Evolutionary conservation across 2,797 vertebrate genomes (phyloP), one percentile per base, ranked within the genome.

Genomic region (Ctenopoma multispine): DNA sequence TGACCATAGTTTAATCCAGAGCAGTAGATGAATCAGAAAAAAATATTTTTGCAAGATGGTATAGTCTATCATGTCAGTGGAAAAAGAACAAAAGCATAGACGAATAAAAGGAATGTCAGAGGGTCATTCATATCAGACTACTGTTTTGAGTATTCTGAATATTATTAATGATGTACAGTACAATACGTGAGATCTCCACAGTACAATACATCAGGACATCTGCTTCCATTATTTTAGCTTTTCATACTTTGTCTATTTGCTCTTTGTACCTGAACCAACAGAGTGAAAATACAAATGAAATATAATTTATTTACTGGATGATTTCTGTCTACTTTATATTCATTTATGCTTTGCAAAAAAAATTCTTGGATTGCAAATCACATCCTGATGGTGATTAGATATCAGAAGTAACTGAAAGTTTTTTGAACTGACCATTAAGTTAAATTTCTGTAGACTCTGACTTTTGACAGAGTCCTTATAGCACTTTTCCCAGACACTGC

Each of bases 31-130:
- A 55, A 55, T 23, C 56, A 44, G 27, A 58, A 63, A 50, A n/a
- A 69, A 56, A 62, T 72, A 72, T 77, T 75, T 57, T 68, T 68
- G 82, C 68, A 41, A 46, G 17, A 17, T 0, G 2, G 57, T 84
- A 31, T 46, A 29, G 64, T 67, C 58, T 53, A 60, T 69, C 53
- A 27, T 49, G 47, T 69, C 21, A 57, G 34, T 23, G 17, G 56
- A n/a, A 63, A 83, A 83, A 76, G 61, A 49, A 46, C 53, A 43
- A 18, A 82, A 81, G 78, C 47, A 84, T 49, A 61, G 61, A 62
- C 27, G 71, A 53, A 83, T 75, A 53, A 53, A 0, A 38, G 46
- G 34, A 40, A 34, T 24, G 59, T 46, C 50, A 41, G n/a, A 40
- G 43, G 58, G 21, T 73, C 36, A 57, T 55, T 13, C 56, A 56